Evolutionary conservation across 2,888 invertebrate genomes (phyloP).

Genomic region (Alviniconcha strummeri): DNA sequence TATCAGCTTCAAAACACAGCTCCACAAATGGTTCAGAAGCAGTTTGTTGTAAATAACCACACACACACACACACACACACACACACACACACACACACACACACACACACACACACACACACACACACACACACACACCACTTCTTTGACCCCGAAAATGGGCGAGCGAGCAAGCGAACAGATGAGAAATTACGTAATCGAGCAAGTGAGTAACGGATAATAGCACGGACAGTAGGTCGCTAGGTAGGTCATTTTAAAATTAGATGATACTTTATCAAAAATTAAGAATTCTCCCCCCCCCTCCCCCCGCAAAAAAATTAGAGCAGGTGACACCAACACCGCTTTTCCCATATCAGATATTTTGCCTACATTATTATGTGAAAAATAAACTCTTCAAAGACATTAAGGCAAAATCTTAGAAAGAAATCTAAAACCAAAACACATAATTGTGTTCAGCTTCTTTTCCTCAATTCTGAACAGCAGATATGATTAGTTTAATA

Average conservation of each 20-base stretch:
- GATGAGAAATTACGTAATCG: background rate
- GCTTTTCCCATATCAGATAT: too few species aligned
- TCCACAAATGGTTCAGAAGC: too few species aligned
- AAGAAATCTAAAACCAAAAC: too few species aligned
- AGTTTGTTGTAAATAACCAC: too few species aligned
- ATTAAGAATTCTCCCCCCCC: background rate
- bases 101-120: constrained; percentile 3
- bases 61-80: constrained; percentile 8
- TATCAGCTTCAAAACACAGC: background rate
- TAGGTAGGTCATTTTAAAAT: constrained; percentile 73
- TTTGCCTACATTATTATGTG: too few species aligned
- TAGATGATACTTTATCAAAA: background rate
- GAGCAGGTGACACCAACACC: background rate
- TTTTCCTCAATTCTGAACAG: too few species aligned
- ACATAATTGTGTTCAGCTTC: too few species aligned
- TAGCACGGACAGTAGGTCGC: constrained; percentile 62
- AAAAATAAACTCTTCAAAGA: too few species aligned
- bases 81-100: background rate
- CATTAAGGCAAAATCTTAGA: too few species aligned
- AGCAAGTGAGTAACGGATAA: background rate
- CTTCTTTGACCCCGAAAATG: background rate
- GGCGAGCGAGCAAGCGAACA: background rate
- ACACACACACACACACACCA: constrained; percentile 1
- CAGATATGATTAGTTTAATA: too few species aligned
- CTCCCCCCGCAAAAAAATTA: too few species aligned